phyloP scores from a whole-genome alignment of 2,797 vertebrate species.

The Gymnodraco acuticeps region DNA sequence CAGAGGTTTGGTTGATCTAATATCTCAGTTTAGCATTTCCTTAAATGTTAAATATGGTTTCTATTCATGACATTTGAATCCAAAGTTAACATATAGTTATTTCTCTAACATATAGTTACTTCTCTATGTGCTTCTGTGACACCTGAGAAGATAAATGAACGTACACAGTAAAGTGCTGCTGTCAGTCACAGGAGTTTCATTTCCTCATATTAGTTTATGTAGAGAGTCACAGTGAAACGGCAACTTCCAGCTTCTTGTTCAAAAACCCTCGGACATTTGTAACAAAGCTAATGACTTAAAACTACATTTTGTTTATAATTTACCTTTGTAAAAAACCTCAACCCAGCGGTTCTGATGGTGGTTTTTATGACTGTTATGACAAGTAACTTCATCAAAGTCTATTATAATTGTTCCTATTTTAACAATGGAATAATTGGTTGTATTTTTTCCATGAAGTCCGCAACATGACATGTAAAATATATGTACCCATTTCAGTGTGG shows the following conservation, averaged over 20 bases:
- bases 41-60: neutral
- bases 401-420: neutral
- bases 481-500: neutral
- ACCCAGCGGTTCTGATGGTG: neutral
- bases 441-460: neutral
- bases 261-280: too few relatives aligned
- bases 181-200: neutral
- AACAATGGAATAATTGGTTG: neutral
- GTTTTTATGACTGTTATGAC: neutral
- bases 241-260: neutral
- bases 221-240: neutral
- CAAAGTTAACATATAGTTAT: neutral
- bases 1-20: neutral
- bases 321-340: neutral
- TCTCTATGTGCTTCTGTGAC: neutral
- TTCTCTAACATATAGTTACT: neutral
- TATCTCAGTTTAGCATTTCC: neutral
- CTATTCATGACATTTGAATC: neutral
- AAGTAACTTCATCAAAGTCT: neutral
- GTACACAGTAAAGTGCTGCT: neutral
- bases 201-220: neutral
- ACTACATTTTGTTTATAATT: too few relatives aligned
- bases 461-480: neutral
- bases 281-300: too few relatives aligned
- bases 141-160: neutral